Conservation (phyloP, 2,113 vertebrate genomes). For the Gracilinanus agilis region DNA sequence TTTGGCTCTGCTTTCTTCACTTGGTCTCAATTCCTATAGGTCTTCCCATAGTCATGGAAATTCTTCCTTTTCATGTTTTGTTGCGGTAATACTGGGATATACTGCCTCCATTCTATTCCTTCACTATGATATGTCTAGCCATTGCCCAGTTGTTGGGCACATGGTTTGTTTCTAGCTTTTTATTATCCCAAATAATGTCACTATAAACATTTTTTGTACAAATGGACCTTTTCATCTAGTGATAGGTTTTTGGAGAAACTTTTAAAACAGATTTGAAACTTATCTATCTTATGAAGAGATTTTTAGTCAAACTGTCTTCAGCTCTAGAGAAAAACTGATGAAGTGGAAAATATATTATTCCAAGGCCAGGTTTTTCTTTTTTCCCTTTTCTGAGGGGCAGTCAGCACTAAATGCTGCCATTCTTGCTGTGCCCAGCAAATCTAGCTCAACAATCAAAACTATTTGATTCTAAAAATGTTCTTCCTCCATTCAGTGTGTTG, state of each 20-base stretch:
- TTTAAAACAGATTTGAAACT: constrained; percentile 59
- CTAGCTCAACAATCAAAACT: constrained; percentile 41
- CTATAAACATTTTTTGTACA: not conserved
- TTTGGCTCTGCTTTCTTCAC: no score
- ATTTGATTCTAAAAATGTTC: constrained; percentile 64
- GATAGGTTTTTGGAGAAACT: constrained; percentile 21
- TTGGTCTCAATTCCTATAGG: not conserved
- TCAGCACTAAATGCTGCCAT: constrained; percentile 7
- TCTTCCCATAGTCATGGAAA: not conserved
- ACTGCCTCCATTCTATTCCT: not conserved
- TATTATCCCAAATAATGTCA: not conserved
- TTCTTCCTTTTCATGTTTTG: not conserved
- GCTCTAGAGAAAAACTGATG: constrained; percentile 43
- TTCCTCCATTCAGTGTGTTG: constrained; percentile 48
- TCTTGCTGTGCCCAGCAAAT: constrained; percentile 64
- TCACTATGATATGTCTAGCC: not conserved
- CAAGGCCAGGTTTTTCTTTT: constrained; percentile 30
- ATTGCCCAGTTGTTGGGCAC: not conserved
- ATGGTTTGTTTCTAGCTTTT: not conserved
- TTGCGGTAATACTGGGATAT: not conserved
- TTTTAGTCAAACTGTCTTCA: constrained; percentile 59
- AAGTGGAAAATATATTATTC: constrained; percentile 50
- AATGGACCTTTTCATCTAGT: not conserved
- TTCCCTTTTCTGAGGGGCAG: not conserved
- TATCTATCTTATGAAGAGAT: constrained; percentile 50